Conservation (phyloP, 2,888 invertebrate species). For the Alentia gelatinosa region DNA sequence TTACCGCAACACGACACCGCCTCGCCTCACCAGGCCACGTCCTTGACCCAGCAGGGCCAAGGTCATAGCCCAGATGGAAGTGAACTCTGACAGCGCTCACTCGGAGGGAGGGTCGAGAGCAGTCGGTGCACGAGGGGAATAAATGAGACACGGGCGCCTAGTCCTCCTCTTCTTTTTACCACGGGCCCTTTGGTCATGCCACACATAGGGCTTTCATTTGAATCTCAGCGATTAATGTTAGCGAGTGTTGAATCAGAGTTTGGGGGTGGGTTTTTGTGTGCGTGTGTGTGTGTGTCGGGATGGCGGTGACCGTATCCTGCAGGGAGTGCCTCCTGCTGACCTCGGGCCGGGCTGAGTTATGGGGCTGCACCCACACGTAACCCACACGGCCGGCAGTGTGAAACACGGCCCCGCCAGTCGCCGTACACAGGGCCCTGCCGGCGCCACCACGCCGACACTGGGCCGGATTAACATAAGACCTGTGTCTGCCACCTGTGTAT, state of each 20-base stretch:
- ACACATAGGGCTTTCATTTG: not conserved
- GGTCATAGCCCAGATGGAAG: conserved; percentile 20
- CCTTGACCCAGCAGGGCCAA: conserved; percentile 26
- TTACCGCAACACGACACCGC: conserved; percentile 26
- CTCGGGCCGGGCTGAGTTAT: not conserved
- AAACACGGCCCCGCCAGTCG: not conserved
- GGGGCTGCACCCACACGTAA: not conserved
- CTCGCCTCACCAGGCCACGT: conserved; percentile 17
- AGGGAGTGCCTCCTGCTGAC: not conserved
- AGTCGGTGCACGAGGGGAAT: not conserved
- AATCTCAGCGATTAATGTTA: not conserved
- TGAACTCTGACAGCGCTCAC: not conserved
- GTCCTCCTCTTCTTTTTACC: not conserved
- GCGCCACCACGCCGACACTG: too few relatives aligned
- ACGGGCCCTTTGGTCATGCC: not conserved
- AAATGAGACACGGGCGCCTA: not conserved
- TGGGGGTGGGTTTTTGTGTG: not conserved
- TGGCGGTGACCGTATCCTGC: not conserved
- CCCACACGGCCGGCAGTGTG: not conserved
- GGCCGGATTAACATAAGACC: too few relatives aligned
- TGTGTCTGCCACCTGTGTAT: too few relatives aligned
- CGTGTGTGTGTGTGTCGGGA: not conserved
- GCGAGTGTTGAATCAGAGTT: not conserved
- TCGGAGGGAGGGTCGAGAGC: not conserved
- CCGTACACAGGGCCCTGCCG: not conserved